Conservation (phyloP, 2,888 invertebrate genomes). For the Asteroscopus sphinx region DNA sequence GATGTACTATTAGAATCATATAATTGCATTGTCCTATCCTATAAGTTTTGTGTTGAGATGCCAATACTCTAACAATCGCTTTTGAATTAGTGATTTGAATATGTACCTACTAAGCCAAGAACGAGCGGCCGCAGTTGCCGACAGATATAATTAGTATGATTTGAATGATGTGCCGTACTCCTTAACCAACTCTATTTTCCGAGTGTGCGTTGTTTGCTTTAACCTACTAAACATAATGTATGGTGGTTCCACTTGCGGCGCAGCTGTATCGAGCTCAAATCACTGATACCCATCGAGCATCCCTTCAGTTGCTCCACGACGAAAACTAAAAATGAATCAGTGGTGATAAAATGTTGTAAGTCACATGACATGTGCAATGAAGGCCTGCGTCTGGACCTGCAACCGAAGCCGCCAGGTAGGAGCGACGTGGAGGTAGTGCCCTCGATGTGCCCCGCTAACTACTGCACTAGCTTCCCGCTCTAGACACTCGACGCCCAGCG, state of each 20-base stretch:
- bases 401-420: constrained; percentile 92
- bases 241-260: constrained; percentile 88
- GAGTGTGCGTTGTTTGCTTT: constrained; percentile 90
- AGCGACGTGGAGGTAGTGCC: constrained; percentile 71
- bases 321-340: constrained; percentile 93
- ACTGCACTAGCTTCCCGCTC: constrained; percentile 68
- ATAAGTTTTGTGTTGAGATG: constrained; percentile 88
- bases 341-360: constrained; percentile 95
- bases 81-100: constrained; percentile 85
- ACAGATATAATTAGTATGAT: constrained; percentile 74
- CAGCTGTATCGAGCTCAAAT: constrained; percentile 94
- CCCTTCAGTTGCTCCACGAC: constrained; percentile 95
- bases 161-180: constrained; percentile 85
- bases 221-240: constrained; percentile 90
- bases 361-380: constrained; percentile 93
- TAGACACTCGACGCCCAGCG: constrained; percentile 52
- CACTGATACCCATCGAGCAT: constrained; percentile 94
- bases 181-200: constrained; percentile 84
- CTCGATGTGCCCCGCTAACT: constrained; percentile 73
- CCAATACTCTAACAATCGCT: constrained; percentile 87
- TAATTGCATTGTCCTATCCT: constrained; percentile 83
- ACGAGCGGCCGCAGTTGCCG: constrained; percentile 65
- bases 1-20: constrained; percentile 83
- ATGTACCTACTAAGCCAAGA: constrained; percentile 83
- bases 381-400: constrained; percentile 92